Evolutionary conservation across 2,888 invertebrate species (phyloP).

Genomic region (Cantharis rustica): DNA sequence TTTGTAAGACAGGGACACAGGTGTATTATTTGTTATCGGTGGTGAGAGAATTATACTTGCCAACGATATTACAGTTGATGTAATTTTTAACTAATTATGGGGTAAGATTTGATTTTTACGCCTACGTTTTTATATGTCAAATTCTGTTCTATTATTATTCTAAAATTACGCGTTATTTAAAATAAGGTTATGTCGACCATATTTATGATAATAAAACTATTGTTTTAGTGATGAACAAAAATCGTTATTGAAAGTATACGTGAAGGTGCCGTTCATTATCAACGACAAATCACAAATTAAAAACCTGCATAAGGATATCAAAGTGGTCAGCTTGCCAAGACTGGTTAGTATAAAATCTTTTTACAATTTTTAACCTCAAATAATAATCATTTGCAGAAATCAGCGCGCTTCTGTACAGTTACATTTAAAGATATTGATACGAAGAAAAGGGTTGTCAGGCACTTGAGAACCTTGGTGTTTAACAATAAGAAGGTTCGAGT

Average conservation of each 20-base stretch:
- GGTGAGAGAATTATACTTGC: neutral
- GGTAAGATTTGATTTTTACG: slow-evolving; percentile 5
- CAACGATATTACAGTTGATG: slow-evolving; percentile 8
- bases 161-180: neutral
- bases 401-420: slow-evolving; percentile 45
- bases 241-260: slow-evolving; percentile 39
- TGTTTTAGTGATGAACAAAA: slow-evolving; percentile 9
- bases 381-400: slow-evolving; percentile 37
- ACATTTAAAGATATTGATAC: slow-evolving; percentile 36
- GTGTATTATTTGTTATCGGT: neutral
- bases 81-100: slow-evolving; percentile 18
- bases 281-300: slow-evolving; percentile 44
- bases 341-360: slow-evolving; percentile 40
- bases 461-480: slow-evolving; percentile 39
- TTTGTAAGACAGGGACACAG: too few relatives aligned
- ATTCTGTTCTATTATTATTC: neutral
- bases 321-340: slow-evolving; percentile 43
- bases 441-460: slow-evolving; percentile 31
- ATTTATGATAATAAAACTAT: neutral
- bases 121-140: neutral
- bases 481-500: slow-evolving; percentile 39
- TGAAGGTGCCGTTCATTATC: slow-evolving; percentile 47
- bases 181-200: neutral
- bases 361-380: neutral
- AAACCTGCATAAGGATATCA: slow-evolving; percentile 47